phyloP scores from a whole-genome alignment of 2,113 vertebrate genomes.

The Sylvicapra grimmia region DNA sequence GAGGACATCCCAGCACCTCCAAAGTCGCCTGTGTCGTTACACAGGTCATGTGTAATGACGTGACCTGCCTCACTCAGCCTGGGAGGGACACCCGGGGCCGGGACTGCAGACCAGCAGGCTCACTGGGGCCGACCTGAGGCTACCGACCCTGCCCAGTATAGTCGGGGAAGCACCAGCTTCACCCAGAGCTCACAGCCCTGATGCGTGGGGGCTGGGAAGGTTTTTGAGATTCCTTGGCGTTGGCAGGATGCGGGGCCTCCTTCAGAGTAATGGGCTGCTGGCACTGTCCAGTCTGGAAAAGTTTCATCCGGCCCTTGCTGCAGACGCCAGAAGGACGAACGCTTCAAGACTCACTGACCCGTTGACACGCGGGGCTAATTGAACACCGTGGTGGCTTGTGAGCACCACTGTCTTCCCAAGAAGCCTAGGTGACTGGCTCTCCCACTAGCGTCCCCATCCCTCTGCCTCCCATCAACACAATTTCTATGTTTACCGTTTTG shows the following conservation, averaged over 20 bases:
- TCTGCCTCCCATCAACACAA: neutral
- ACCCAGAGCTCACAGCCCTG: neutral
- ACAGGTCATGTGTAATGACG: neutral
- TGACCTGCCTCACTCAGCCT: neutral
- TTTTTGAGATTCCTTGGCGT: neutral
- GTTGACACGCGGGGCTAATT: accelerated
- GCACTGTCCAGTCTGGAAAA: neutral
- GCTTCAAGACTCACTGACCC: accelerated
- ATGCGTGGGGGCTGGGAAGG: neutral
- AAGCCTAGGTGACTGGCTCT: neutral
- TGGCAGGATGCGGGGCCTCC: neutral
- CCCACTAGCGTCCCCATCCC: neutral
- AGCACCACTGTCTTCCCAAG: neutral
- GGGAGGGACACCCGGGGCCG: neutral
- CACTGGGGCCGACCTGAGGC: neutral
- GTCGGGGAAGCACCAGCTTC: neutral
- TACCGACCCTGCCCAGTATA: neutral
- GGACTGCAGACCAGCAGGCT: neutral
- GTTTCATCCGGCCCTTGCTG: neutral
- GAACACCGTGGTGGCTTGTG: neutral
- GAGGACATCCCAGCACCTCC: neutral
- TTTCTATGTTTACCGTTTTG: neutral
- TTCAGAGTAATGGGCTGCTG: neutral
- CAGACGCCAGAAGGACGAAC: accelerated
- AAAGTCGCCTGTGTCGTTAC: neutral